Evolutionary conservation across 1,140 invertebrate genomes (phyloP).

Genomic region (Meloidogyne floridensis): DNA sequence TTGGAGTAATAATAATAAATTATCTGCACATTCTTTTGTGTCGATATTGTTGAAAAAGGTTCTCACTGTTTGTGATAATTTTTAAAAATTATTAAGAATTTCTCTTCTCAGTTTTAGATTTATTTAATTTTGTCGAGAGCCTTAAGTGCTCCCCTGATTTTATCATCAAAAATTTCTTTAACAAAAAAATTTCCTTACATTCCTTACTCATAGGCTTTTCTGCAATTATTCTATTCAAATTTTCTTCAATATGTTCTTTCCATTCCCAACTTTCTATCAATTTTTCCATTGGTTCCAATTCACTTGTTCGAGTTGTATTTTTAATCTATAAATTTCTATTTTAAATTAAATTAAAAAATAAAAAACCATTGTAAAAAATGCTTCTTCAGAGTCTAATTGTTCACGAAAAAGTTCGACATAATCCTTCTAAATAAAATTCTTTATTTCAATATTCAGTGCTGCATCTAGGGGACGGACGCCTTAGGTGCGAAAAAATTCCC

Average conservation of each 20-base stretch:
- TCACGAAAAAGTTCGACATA: not conserved
- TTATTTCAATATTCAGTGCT: too few relatives aligned
- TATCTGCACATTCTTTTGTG: conserved; percentile 21
- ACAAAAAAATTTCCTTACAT: not conserved
- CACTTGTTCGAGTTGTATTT: conserved; percentile 14
- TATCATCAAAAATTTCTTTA: too few relatives aligned
- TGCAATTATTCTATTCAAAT: conserved; percentile 13
- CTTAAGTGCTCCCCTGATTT: too few relatives aligned
- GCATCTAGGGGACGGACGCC: too few relatives aligned
- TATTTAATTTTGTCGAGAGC: too few relatives aligned
- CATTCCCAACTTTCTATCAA: conserved; percentile 32
- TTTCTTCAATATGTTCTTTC: conserved; percentile 25
- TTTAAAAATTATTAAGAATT: too few relatives aligned
- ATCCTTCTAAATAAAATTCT: not conserved
- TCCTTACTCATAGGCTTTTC: conserved; percentile 10
- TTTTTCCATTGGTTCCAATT: conserved; percentile 21
- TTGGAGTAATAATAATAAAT: conserved; percentile 7
- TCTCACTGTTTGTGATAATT: not conserved
- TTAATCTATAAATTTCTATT: not conserved
- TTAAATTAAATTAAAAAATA: not conserved
- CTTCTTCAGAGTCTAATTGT: conserved; percentile 7
- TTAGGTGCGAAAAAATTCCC: too few relatives aligned
- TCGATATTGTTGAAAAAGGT: conserved; percentile 23
- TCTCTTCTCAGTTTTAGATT: too few relatives aligned
- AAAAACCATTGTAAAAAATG: conserved; percentile 7